phyloP scores from a whole-genome alignment of 2,113 vertebrate species.

The Tor tambroides region DNA sequence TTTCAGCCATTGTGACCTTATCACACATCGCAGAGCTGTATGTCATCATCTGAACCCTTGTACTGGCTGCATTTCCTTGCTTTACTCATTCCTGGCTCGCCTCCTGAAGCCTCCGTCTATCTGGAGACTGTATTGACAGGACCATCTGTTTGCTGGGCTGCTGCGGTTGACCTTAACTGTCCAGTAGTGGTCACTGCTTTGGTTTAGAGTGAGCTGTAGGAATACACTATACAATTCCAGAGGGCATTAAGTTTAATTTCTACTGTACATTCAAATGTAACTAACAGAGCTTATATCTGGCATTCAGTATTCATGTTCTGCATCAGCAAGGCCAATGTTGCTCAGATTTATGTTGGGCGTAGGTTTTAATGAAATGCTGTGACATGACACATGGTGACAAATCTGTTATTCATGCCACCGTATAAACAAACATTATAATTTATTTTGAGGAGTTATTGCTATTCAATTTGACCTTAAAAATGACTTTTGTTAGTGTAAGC shows the following conservation, averaged over 20 bases:
- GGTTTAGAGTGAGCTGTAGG: constrained; percentile 14
- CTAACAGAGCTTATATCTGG: background rate
- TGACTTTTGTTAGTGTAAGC: background rate
- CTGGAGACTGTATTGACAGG: constrained; percentile 39
- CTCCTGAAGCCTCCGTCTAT: constrained; percentile 20
- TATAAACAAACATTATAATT: background rate
- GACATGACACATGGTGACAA: background rate
- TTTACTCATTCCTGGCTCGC: constrained; percentile 10
- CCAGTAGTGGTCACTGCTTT: constrained; percentile 30
- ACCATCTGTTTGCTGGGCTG: constrained; percentile 15
- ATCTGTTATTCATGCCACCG: background rate
- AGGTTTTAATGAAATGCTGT: background rate
- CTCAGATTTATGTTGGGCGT: background rate
- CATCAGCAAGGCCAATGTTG: background rate
- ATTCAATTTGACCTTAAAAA: background rate
- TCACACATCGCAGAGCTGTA: background rate
- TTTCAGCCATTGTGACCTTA: constrained; percentile 20
- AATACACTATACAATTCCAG: background rate
- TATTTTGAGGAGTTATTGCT: background rate
- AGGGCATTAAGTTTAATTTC: background rate
- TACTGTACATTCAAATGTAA: constrained; percentile 12
- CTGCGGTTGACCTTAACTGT: constrained; percentile 36
- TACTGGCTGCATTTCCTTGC: background rate
- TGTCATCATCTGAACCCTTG: constrained; percentile 17
- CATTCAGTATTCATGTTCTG: background rate